phyloP scores from a whole-genome alignment of 2,797 vertebrate genomes.

The Knipowitschia caucasica region DNA sequence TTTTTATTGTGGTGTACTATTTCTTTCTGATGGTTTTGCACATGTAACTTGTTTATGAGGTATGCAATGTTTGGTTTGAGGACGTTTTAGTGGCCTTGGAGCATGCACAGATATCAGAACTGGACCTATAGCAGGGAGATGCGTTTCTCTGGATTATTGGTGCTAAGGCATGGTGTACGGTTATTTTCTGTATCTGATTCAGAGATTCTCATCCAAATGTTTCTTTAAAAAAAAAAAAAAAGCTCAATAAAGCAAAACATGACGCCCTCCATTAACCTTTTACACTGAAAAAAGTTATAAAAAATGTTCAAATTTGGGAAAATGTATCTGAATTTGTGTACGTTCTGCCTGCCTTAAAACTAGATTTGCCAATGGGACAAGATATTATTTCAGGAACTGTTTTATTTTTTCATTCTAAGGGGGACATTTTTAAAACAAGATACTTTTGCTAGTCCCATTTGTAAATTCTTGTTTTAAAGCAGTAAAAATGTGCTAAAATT shows the following conservation, averaged over 20 bases:
- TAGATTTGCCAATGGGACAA: too few species aligned
- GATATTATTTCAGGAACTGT: too few species aligned
- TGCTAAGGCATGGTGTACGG: constrained; percentile 71
- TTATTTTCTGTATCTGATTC: constrained; percentile 45
- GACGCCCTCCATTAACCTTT: constrained; percentile 54
- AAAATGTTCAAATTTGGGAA: too few species aligned
- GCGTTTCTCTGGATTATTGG: constrained; percentile 61
- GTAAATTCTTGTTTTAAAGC: too few species aligned
- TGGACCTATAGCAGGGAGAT: constrained; percentile 65
- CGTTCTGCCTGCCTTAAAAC: too few species aligned
- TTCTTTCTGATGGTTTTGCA: constrained; percentile 66
- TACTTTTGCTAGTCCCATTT: too few species aligned
- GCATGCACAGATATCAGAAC: constrained; percentile 69
- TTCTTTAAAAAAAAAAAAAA: constrained; percentile 53
- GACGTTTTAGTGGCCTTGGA: constrained; percentile 73
- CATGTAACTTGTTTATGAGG: constrained; percentile 69
- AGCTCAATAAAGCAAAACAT: too few species aligned
- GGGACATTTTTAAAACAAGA: too few species aligned
- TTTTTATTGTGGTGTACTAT: constrained; percentile 40
- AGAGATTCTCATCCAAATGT: constrained; percentile 65
- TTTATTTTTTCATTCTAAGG: too few species aligned
- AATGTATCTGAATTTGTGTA: too few species aligned
- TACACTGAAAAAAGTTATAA: too few species aligned
- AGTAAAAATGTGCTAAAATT: too few species aligned
- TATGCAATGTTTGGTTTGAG: constrained; percentile 71